Evolutionary conservation across 2,888 invertebrate genomes (phyloP).

Genomic region (Chydorus sphaericus): DNA sequence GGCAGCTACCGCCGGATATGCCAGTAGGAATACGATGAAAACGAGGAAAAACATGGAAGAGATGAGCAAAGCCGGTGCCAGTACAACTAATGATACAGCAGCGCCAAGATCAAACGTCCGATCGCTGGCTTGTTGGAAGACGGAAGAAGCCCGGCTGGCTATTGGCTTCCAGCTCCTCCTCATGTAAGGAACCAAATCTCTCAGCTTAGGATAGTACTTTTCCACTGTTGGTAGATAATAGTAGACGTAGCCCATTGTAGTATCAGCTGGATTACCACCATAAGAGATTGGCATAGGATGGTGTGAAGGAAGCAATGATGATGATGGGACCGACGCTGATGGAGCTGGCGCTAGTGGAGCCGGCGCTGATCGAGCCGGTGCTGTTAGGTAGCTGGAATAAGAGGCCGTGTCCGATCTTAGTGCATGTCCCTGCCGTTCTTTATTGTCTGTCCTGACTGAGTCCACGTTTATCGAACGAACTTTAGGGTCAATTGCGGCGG

Average conservation of each 20-base stretch:
- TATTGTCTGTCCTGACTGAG: not conserved
- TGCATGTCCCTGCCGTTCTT: not conserved
- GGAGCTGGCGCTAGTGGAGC: not conserved
- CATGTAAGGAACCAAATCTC: slow-evolving; percentile 12
- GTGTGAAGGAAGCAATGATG: not conserved
- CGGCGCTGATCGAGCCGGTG: not conserved
- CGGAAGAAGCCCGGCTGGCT: not conserved
- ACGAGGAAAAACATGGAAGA: not conserved
- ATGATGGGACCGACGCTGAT: not conserved
- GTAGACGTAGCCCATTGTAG: slow-evolving; percentile 15
- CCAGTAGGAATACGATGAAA: slow-evolving; percentile 7
- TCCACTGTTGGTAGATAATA: slow-evolving; percentile 13
- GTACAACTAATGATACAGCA: not conserved
- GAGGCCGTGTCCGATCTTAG: not conserved
- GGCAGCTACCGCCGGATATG: not conserved
- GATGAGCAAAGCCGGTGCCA: slow-evolving; percentile 2
- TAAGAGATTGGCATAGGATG: not conserved
- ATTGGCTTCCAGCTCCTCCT: not conserved
- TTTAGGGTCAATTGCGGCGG: not conserved
- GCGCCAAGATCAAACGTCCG: slow-evolving; percentile 6
- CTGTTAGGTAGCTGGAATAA: not conserved
- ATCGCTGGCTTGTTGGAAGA: not conserved
- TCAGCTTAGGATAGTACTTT: slow-evolving; percentile 14
- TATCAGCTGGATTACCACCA: slow-evolving; percentile 11
- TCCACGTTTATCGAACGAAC: not conserved